Conservation (phyloP, 2,888 invertebrate genomes). For the Apotomis turbidana region DNA sequence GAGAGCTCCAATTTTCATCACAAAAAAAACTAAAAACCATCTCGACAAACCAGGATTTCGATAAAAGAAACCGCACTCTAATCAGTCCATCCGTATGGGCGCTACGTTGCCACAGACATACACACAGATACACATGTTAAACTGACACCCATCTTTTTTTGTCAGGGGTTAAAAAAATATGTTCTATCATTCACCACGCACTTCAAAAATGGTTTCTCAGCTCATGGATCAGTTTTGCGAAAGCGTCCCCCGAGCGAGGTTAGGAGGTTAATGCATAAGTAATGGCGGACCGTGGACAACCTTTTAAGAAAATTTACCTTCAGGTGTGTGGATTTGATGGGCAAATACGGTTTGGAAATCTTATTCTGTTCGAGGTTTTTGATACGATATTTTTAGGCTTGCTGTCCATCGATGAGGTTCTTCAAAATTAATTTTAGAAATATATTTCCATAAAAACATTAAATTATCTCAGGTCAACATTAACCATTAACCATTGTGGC, state of each 20-base stretch:
- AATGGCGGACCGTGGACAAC: constrained; percentile 74
- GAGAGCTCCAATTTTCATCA: too few relatives aligned
- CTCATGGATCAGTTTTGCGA: constrained; percentile 50
- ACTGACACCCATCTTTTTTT: too few relatives aligned
- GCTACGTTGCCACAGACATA: too few relatives aligned
- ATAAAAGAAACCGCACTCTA: too few relatives aligned
- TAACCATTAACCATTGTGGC: too few relatives aligned
- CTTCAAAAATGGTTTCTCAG: constrained; percentile 54
- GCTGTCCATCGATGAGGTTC: background rate
- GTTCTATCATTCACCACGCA: background rate
- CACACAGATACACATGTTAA: too few relatives aligned
- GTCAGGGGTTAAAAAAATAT: too few relatives aligned
- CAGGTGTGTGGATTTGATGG: constrained; percentile 31
- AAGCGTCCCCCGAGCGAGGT: constrained; percentile 77
- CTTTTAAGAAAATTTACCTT: constrained; percentile 69
- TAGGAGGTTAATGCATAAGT: constrained; percentile 86
- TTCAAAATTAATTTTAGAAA: background rate
- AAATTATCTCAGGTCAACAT: too few relatives aligned
- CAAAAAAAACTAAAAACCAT: too few relatives aligned
- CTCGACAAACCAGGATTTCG: too few relatives aligned
- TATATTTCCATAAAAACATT: too few relatives aligned
- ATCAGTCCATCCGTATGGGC: too few relatives aligned
- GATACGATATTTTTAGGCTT: background rate
- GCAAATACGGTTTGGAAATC: constrained; percentile 6
- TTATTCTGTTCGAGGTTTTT: background rate